A percentile compares a stretch with the other conserved stretches of the same genome.
Evolutionary conservation across 2,797 vertebrate species (phyloP).

Genomic region (Cryptoprocta ferox): DNA sequence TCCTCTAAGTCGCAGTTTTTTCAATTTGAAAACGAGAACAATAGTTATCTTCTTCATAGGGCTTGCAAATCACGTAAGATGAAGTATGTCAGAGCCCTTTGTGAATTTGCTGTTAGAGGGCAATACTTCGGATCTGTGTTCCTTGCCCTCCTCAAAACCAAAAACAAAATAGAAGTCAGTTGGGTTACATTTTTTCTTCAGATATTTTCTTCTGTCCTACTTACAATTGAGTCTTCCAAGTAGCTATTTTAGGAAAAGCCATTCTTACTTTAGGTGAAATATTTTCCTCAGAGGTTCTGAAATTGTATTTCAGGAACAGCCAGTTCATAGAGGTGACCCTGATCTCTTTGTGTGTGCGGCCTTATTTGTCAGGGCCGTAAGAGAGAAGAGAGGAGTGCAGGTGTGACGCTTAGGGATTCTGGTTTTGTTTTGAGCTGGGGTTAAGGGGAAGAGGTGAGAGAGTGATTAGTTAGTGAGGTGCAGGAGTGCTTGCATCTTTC

Average conservation of each 20-base stretch:
- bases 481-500: not conserved
- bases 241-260: conserved; percentile 41
- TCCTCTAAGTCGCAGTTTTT: not conserved
- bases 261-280: conserved; percentile 41
- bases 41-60: not conserved
- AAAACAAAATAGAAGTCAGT: conserved; percentile 14
- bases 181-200: not conserved
- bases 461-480: not conserved
- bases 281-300: conserved; percentile 4
- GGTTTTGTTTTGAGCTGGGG: not conserved
- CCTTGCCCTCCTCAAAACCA: conserved; percentile 16
- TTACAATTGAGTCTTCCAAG: conserved; percentile 38
- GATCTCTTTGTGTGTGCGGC: not conserved
- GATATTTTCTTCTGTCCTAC: conserved; percentile 42
- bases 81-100: conserved; percentile 4
- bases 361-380: not conserved
- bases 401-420: not conserved
- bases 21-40: not conserved
- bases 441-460: not conserved
- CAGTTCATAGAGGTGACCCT: conserved; percentile 33
- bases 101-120: not conserved
- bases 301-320: not conserved
- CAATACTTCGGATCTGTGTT: not conserved
- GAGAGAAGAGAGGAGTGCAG: not conserved
- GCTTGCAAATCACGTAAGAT: conserved; percentile 31